Conservation (phyloP, 2,797 vertebrate species). For the Coreius guichenoti region DNA sequence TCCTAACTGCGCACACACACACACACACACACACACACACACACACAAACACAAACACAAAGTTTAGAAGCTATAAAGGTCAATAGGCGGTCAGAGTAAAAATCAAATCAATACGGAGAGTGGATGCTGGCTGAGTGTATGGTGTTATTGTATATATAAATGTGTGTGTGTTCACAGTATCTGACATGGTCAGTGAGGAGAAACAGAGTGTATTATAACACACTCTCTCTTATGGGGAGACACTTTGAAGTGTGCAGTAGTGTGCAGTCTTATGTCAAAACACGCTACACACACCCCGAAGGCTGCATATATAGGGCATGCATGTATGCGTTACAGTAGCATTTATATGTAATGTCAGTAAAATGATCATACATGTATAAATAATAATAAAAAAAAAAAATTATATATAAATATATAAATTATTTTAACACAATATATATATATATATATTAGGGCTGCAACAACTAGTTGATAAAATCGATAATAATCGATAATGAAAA, state of each 20-base stretch:
- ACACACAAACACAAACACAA: conserved; percentile 19
- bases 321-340: not conserved
- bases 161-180: not conserved
- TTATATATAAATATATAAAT: no score
- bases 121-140: not conserved
- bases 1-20: not conserved
- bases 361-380: no score
- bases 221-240: not conserved
- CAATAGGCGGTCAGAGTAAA: conserved; percentile 46
- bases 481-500: no score
- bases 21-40: conserved; percentile 37
- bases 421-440: no score
- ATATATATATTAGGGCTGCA: no score
- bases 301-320: no score
- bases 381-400: no score
- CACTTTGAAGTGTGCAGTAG: not conserved
- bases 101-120: conserved; percentile 42
- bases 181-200: not conserved
- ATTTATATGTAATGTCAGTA: not conserved
- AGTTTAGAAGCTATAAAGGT: conserved; percentile 9
- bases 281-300: not conserved
- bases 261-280: not conserved
- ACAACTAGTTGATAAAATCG: no score
- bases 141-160: conserved; percentile 10
- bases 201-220: not conserved